phyloP scores from a whole-genome alignment of 37 sponge, comb jelly and placozoan species.

The Tethya wilhelma region DNA sequence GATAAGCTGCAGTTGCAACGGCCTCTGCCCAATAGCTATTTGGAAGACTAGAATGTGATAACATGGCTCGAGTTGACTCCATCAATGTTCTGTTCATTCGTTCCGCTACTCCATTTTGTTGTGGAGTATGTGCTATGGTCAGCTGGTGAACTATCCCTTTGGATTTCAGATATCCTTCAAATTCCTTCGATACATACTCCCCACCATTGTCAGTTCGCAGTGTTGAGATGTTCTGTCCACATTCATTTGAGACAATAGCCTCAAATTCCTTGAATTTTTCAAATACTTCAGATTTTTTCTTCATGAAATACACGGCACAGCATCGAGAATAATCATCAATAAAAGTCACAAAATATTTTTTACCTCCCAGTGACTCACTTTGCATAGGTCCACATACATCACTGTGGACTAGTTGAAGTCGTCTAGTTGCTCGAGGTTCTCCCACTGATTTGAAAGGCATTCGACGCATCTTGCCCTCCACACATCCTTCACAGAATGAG shows the following conservation, averaged over 20 bases:
- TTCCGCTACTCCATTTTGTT: slow-evolving; percentile 63
- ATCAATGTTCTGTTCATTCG: slow-evolving; percentile 51
- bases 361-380: slow-evolving; percentile 53
- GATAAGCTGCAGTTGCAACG: slow-evolving; percentile 49
- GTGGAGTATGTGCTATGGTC: slow-evolving; percentile 43
- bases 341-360: slow-evolving; percentile 57
- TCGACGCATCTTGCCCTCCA: slow-evolving; percentile 49
- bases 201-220: slow-evolving; percentile 50
- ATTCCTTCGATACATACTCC: slow-evolving; percentile 47
- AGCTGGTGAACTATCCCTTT: slow-evolving; percentile 38
- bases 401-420: slow-evolving; percentile 49
- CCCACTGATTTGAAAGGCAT: slow-evolving; percentile 55
- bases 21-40: slow-evolving; percentile 64
- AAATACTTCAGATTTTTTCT: slow-evolving; percentile 43
- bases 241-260: slow-evolving; percentile 21
- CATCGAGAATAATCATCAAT: slow-evolving; percentile 61
- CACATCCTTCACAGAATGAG: slow-evolving; percentile 65
- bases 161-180: slow-evolving; percentile 33
- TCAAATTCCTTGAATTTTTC: slow-evolving; percentile 64
- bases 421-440: slow-evolving; percentile 32
- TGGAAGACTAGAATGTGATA: slow-evolving; percentile 40
- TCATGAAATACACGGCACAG: slow-evolving; percentile 47
- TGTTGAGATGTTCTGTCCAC: slow-evolving; percentile 25
- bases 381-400: slow-evolving; percentile 66
- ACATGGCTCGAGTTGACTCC: slow-evolving; percentile 53